Base-by-base conservation (phyloP, 2,797 vertebrate species). In the Acanthurus leucopareius region DNA sequence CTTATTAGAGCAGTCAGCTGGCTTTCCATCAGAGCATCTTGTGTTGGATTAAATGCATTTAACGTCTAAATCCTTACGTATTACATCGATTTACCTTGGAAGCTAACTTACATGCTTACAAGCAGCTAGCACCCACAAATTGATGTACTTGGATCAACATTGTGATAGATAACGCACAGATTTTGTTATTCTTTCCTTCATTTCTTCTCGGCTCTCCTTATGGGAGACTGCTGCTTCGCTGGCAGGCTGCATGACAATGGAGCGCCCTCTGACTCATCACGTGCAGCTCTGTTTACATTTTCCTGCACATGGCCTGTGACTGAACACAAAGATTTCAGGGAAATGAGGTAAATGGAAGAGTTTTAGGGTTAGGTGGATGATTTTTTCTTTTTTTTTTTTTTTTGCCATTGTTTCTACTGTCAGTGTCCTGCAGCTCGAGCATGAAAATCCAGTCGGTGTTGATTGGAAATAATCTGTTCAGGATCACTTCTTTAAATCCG, bases 291-390 rank as follows among this genome's bases (percentile, higher is more conserved):
- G 87, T 90, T 91, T 91, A 89, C 67, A 32, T 90, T 85, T 79
- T 66, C 63, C 51, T 38, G 32, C 63, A 86, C 54, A 53, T 54
- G 65, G 82, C 67, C 76, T 81, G 85, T 80, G 79, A 88, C 76
- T 2, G 28, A 79, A 84, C 72, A 86, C 88, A 83, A 84, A 69
- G 79, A 57, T 59, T 88, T 87, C 82, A 86, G 88, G 82, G 80
- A 92, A 93, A 81, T 88, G 52, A 84, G 81, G 76, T 60, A 69
- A 75, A 79, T 10, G 20, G 72, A 72, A 69, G 48, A 28, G 52
- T 32, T 59, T 66, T 62, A 4, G 7, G 19, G 44, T 56, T 64
- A 10, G 59, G 51, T n/a, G 72, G 62, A 61, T 80, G 61, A 73
- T 28, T 22, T 60, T 75, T 73, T 48, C n/a, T 28, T 28, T 28